Base-by-base conservation (phyloP, 2,888 invertebrate species). In the Margaritifera margaritifera region DNA sequence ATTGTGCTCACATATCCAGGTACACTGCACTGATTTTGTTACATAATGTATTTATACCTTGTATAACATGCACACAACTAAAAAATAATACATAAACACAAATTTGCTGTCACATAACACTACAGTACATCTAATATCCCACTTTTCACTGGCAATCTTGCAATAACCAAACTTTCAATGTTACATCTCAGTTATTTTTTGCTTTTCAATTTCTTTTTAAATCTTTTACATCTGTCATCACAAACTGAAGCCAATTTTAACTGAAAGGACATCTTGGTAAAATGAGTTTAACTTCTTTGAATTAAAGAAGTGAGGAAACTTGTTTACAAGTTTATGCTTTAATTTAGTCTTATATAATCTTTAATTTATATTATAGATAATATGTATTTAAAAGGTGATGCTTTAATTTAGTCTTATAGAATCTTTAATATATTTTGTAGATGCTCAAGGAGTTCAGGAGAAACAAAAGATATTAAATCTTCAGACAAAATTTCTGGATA, bases 1-100 rank as follows among this genome's bases (percentile, higher is more conserved):
- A 83, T 89, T 54, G 84, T 89, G 15, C 82, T 89, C 6, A 88
- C 88, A 55, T 89, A 87, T 75, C 89, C 89, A 73, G 89, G 89
- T 89, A 42, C 42, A 42, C 42, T 11, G 2, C 15, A 42, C 42
- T 15, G 22, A 56, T 56, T 56, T 56, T 56, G 20, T 56, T n/a
- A 56, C n/a, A 19, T 56, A 56, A 19, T 2, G 4, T 56, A 56
- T 56, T 24, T 15, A 56, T 56, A 8, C 24, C n/a, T 19, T 24
- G n/a, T 22, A 22, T 24, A 22, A 19, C 24, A n/a, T 56, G 15
- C 15, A 42, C 42, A 42, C 42, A 42, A 15, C 42, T 42, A 11
- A 15, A 3, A 15, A 42, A 42, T n/a, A n/a, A n/a, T n/a, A n/a
- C n/a, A n/a, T n/a, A n/a, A n/a, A n/a, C n/a, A n/a, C n/a, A n/a